Evolutionary conservation across 2,888 invertebrate genomes (phyloP), one percentile per base, ranked within the genome.

Genomic region (Argyresthia albistria): DNA sequence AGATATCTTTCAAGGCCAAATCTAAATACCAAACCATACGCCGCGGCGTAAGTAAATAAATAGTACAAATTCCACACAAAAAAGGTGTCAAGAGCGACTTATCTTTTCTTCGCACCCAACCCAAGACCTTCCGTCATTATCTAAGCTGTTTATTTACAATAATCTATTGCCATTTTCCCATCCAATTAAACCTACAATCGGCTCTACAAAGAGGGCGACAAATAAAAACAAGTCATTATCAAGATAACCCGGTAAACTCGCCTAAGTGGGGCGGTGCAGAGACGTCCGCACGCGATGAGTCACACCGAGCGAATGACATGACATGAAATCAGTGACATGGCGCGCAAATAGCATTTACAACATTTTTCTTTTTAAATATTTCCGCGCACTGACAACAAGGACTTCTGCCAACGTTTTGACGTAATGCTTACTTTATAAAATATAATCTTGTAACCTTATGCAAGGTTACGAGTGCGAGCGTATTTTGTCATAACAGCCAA

Each of bases 151-250:
- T 42, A 42, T 46, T 25, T 46, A 46, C 6, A 46, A 15, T 25
- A 46, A 25, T 11, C 10, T 46, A 25, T 10, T 25, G 25, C 39
- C 39, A 39, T 39, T 47, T 35, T 60, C 59, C 55, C 60, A 64
- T 63, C 57, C 59, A 69, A 67, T 66, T 60, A 64, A 45, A 4
- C 58, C 55, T 55, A 57, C 58, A 60, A 64, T 59, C 67, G 67
- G 65, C 58, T 56, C 58, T 53, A 60, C 70, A 71, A 72, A 69
- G 69, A 65, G 60, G 11, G 59, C 62, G 62, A 55, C 65, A 67
- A 72, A 68, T 69, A 72, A 74, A 74, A 76, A 73, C 71, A 73
- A 70, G 69, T 65, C 67, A 66, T 73, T 74, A 76, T 68, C 67
- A 56, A 25, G 75, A 77, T 76, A 76, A 72, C 71, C 73, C 67